Conservation (phyloP, 2,797 vertebrate species). For the Sebastes paucispinis region DNA sequence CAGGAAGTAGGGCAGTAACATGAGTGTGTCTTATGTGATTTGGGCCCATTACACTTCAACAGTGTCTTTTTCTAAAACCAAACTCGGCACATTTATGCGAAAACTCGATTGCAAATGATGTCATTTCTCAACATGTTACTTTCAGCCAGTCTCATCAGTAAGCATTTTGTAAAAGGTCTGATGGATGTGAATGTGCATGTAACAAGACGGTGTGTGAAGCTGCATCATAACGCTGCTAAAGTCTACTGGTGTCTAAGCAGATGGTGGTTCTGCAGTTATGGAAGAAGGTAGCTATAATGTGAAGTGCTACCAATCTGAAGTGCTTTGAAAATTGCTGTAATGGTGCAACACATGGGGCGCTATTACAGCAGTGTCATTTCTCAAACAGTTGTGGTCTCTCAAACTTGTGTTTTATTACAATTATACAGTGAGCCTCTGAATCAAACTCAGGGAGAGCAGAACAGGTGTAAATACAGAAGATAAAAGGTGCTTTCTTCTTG, state of each 20-base stretch:
- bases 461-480: not conserved
- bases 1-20: not conserved
- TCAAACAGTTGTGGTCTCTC: constrained; percentile 25
- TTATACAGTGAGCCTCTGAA: not conserved
- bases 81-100: not conserved
- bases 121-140: not conserved
- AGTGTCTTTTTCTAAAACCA: not conserved
- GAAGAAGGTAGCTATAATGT: constrained; percentile 39
- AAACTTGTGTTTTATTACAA: constrained; percentile 24
- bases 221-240: not conserved
- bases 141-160: not conserved
- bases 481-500: not conserved
- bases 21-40: not conserved
- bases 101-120: not conserved
- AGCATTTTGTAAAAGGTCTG: not conserved
- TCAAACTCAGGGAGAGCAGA: not conserved
- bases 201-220: not conserved
- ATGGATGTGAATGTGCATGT: not conserved
- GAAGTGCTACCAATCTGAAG: constrained; percentile 30
- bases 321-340: constrained; percentile 47
- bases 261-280: constrained; percentile 37
- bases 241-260: constrained; percentile 31
- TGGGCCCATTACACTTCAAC: not conserved
- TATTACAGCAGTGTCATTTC: constrained; percentile 32
- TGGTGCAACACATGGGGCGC: constrained; percentile 32